These are phyloP conservation scores for Ptychodera flava DNA, from an alignment of 35 echinoderm and acorn worm species.

Conservation along the genomic window DNA sequence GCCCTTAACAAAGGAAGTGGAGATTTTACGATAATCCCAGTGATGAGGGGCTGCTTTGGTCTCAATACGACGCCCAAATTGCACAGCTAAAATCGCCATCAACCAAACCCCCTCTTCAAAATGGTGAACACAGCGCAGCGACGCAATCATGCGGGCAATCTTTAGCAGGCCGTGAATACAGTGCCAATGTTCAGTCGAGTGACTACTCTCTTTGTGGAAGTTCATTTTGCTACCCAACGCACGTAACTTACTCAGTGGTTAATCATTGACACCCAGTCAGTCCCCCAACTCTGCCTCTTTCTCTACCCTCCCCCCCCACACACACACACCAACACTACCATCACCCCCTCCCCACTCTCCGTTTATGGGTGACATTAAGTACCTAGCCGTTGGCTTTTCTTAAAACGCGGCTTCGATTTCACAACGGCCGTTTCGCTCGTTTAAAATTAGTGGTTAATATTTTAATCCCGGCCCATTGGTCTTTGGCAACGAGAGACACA, in stretches of 20 bases:
- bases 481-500: background rate
- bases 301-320: too few species aligned
- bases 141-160: background rate
- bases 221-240: background rate
- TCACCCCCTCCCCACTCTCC: too few species aligned
- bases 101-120: background rate
- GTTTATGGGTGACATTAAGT: too few species aligned
- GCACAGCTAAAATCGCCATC: background rate
- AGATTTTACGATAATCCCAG: background rate
- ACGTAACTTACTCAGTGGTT: background rate
- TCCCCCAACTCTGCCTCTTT: too few species aligned
- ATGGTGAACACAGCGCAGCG: background rate
- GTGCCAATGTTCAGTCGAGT: background rate
- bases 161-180: background rate
- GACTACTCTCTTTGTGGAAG: background rate
- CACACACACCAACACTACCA: too few species aligned
- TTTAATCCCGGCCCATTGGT: background rate
- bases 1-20: background rate
- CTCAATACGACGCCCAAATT: background rate
- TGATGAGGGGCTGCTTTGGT: background rate
- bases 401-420: too few species aligned
- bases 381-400: too few species aligned
- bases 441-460: background rate
- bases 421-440: too few species aligned
- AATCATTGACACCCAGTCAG: too few species aligned